Evolutionary conservation across 23 tunicate species (phyloP), one percentile per base, ranked within the genome.

Genomic region (Oikopleura dioica): DNA sequence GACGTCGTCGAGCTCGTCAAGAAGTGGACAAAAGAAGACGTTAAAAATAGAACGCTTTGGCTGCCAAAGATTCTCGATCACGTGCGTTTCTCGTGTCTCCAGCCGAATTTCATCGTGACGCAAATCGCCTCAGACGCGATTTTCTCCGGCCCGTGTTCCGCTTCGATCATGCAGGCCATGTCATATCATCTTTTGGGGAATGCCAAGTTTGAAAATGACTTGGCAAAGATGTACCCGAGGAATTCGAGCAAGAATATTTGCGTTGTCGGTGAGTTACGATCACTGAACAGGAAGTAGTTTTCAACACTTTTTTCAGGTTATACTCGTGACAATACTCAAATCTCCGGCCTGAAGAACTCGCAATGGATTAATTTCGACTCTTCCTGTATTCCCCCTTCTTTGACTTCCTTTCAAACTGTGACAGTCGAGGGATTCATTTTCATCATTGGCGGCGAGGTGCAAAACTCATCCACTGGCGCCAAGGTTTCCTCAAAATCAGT

Each of bases 141-240:
- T 23, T 63, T 63, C 26, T 23, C 30, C 26, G 72, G 72, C 2
- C 30, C 16, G 26, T 63, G 72, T 63, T 63, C 72, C 33, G 30
- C 16, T 12, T 2, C 33, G 4, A 31, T 63, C 4, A 63, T 63
- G 72, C 16, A 63, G 26, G 72, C 30, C 2, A 63, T 63, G 72
- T 12, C 30, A 23, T 63, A 63, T 63, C 72, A 63, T 63, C 72
- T 63, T 63, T 63, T 63, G 33, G 33, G 4, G 29, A 63, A 63
- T 63, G 33, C 72, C 4, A 63, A 63, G 33, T 63, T 63, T 28
- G 72, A 63, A 16, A 63, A 63, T 28, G 4, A 2, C 16, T 2
- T 63, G 33, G 72, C 72, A 2, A 28, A 63, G 2, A 12, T 28
- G 2, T 63, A 63, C 72, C 72, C 72, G 33, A 24, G 72, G 5